These are phyloP conservation scores for Entomobrya proxima DNA, from an alignment of 2,888 invertebrate species.

Conservation along the genomic window DNA sequence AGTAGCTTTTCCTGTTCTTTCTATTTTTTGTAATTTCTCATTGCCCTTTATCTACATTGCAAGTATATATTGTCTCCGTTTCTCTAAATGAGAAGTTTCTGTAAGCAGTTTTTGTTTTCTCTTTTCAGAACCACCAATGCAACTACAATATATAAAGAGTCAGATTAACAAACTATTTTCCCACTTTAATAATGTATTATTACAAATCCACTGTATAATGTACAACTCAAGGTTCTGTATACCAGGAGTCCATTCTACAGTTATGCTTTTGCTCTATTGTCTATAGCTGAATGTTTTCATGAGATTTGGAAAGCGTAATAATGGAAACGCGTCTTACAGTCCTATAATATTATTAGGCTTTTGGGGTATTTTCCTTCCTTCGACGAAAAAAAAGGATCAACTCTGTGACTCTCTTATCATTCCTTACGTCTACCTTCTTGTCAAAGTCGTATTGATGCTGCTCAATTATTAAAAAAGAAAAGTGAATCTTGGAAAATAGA, in stretches of 20 bases:
- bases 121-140: neutral
- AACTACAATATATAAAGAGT: neutral
- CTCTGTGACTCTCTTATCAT: neutral
- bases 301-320: slow-evolving; percentile 16
- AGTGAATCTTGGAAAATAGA: neutral
- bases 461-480: slow-evolving; percentile 49
- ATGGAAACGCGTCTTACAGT: neutral
- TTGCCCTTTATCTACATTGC: neutral
- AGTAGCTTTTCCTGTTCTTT: slow-evolving; percentile 60
- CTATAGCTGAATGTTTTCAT: neutral
- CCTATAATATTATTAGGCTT: neutral
- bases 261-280: neutral
- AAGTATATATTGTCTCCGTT: neutral
- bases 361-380: neutral
- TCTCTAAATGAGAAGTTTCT: neutral
- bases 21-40: slow-evolving; percentile 35
- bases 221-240: neutral
- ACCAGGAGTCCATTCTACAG: neutral
- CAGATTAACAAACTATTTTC: slow-evolving; percentile 45
- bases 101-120: neutral
- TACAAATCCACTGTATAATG: neutral
- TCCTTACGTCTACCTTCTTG: neutral
- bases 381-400: neutral
- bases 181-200: slow-evolving; percentile 37
- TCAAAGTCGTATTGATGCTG: slow-evolving; percentile 38